Percentiles rank a stretch among this genome's conserved stretches.
These are phyloP conservation scores for Heliconius congener DNA, from an alignment of 1,140 invertebrate species.

Conservation along the genomic window DNA sequence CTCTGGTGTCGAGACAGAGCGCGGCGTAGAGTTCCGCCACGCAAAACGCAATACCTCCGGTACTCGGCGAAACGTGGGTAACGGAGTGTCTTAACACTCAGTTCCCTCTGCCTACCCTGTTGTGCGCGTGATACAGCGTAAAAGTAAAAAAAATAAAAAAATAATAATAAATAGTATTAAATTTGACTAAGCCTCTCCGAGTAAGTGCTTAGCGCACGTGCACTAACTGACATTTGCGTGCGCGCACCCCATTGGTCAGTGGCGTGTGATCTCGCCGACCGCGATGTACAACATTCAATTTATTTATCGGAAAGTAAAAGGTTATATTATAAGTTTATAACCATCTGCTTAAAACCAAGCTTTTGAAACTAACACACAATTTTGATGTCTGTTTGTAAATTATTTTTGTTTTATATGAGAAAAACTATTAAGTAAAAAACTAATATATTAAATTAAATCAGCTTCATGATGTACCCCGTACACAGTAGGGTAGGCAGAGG, in stretches of 20 bases:
- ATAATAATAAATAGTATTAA: slow-evolving; percentile 20
- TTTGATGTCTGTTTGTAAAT: background rate
- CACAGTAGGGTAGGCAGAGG: too few species aligned
- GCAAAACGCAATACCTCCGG: too few species aligned
- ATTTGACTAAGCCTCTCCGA: slow-evolving; percentile 42
- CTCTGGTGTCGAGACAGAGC: too few species aligned
- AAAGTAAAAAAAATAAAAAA: background rate
- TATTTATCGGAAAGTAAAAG: slow-evolving; percentile 50
- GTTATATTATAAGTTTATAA: slow-evolving; percentile 33
- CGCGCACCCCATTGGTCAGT: slow-evolving; percentile 62
- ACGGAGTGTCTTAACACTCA: too few species aligned
- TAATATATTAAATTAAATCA: background rate
- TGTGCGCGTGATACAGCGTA: too few species aligned
- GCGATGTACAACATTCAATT: slow-evolving; percentile 44
- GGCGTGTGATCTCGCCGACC: slow-evolving; percentile 57
- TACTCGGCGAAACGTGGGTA: too few species aligned
- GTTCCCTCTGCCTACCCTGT: too few species aligned
- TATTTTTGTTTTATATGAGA: background rate
- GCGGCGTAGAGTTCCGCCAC: too few species aligned
- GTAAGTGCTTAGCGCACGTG: slow-evolving; percentile 53
- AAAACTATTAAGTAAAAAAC: too few species aligned
- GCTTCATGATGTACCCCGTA: too few species aligned
- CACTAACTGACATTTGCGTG: slow-evolving; percentile 73
- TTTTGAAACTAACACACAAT: background rate
- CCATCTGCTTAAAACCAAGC: slow-evolving; percentile 21